Evolutionary conservation across 1,140 invertebrate species (phyloP).

Genomic region (Papilio xuthus): DNA sequence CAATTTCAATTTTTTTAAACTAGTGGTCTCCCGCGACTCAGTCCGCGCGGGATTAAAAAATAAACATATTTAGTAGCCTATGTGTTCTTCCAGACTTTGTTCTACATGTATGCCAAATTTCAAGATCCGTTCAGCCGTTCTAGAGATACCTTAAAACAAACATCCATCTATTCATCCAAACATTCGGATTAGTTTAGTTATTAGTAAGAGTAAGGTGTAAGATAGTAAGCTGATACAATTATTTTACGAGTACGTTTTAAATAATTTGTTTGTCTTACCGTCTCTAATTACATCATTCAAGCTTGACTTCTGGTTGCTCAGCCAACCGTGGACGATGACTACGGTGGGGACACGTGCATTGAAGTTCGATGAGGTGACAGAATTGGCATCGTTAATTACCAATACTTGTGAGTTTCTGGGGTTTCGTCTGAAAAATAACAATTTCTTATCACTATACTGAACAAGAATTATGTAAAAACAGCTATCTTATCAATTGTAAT

Average conservation of each 20-base stretch:
- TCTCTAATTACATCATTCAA: conserved; percentile 48
- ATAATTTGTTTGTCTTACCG: background rate
- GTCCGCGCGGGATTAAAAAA: too few species aligned
- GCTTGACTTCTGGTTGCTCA: conserved; percentile 50
- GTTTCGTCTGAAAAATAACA: conserved; percentile 53
- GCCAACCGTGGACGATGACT: conserved; percentile 57
- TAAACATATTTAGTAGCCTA: too few species aligned
- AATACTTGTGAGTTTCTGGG: conserved; percentile 35
- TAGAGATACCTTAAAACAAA: too few species aligned
- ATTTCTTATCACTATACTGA: background rate
- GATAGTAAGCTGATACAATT: too few species aligned
- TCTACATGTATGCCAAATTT: too few species aligned
- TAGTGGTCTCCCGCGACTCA: too few species aligned
- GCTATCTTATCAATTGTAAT: background rate
- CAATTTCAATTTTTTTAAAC: too few species aligned
- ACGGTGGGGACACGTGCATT: conserved; percentile 49
- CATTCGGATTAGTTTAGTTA: too few species aligned
- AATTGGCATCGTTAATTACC: conserved; percentile 44
- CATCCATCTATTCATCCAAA: too few species aligned
- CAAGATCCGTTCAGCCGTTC: too few species aligned
- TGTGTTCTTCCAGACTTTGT: too few species aligned
- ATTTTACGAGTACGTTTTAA: background rate
- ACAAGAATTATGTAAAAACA: background rate
- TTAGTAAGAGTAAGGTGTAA: too few species aligned
- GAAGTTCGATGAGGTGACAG: conserved; percentile 53